These are phyloP conservation scores for Rousettus leschenaultii DNA, from an alignment of 2,113 vertebrate genomes.

Conservation along the genomic window DNA sequence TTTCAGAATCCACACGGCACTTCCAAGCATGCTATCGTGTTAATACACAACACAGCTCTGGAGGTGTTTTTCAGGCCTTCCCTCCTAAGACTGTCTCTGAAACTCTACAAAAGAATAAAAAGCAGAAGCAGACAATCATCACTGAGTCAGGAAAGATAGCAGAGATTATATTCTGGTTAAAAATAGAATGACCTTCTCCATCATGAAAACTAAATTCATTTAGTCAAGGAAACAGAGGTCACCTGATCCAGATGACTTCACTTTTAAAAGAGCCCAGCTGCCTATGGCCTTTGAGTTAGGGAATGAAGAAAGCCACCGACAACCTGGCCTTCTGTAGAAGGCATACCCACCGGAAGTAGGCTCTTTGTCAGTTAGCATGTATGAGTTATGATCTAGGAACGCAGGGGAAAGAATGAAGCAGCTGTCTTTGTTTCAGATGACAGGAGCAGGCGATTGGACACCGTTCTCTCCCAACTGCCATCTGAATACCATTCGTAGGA, in stretches of 20 bases:
- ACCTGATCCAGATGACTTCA: slow-evolving; percentile 40
- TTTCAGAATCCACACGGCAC: neutral
- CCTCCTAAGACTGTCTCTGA: neutral
- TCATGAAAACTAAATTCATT: slow-evolving; percentile 49
- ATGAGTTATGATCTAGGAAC: neutral
- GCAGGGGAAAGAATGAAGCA: slow-evolving; percentile 20
- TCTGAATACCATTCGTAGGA: neutral
- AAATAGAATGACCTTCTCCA: slow-evolving; percentile 63
- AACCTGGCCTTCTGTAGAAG: neutral
- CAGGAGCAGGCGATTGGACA: neutral
- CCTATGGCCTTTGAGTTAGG: slow-evolving; percentile 34
- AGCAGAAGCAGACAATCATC: neutral
- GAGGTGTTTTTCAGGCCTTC: slow-evolving; percentile 18
- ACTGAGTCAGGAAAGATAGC: neutral
- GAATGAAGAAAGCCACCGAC: neutral
- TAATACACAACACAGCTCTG: neutral
- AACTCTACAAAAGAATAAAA: slow-evolving; percentile 53
- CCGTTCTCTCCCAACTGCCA: neutral
- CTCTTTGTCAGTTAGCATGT: neutral
- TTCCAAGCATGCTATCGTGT: neutral
- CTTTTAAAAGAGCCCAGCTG: slow-evolving; percentile 47
- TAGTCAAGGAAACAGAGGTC: slow-evolving; percentile 57
- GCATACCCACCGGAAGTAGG: neutral
- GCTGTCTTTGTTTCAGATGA: slow-evolving; percentile 51
- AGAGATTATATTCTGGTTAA: slow-evolving; percentile 61